Base-by-base conservation (phyloP, 2,113 vertebrate species). In the Mus pahari region DNA sequence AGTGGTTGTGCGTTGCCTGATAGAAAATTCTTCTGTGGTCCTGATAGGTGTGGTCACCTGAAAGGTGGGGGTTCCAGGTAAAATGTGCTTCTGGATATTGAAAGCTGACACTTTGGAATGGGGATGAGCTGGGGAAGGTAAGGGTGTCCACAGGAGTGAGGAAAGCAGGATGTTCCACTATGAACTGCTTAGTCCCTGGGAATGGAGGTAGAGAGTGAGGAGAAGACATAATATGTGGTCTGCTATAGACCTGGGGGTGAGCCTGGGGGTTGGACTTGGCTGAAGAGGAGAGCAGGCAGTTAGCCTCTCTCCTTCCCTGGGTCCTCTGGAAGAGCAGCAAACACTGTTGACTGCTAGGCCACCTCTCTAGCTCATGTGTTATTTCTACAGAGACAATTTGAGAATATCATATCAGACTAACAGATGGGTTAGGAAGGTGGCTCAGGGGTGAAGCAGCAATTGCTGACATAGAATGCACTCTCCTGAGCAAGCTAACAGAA, bases 311-410 rank as follows among this genome's bases (percentile, higher is more conserved):
- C n/a, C n/a, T n/a, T n/a, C n/a, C n/a, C 79, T 16, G 36, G 53
- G 36, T 60, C 55, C 22, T 82, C 79, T 7, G 2, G 10, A 55
- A 81, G 78, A n/a, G 78, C 33, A 81, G 78, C 7, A 81, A 81
- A n/a, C 5, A 1, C 79, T 26, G 28, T 39, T 45, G 39, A 10
- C 13, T 28, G 10, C 82, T 45, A 13, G 42, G 58, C 13, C 13
- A 42, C 28, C 26, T 64, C 82, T 64, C 83, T 20, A 68, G 28
- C 11, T 68, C 42, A 11, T 31, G 42, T 86, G 92, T 89, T 60
- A 70, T 84, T 96, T 95, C 71, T 75, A 28, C 91, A 82, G 78
- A 86, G 55, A 94, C 55, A 14, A 45, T 33, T 71, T 90, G 81
- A 88, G 93, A 97, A 73, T 42, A 82, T 86, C 82, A 94, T 33